Evolutionary conservation across 2,888 invertebrate genomes (phyloP), one percentile per base, ranked within the genome.

Genomic region (Trissonchulus sp.): DNA sequence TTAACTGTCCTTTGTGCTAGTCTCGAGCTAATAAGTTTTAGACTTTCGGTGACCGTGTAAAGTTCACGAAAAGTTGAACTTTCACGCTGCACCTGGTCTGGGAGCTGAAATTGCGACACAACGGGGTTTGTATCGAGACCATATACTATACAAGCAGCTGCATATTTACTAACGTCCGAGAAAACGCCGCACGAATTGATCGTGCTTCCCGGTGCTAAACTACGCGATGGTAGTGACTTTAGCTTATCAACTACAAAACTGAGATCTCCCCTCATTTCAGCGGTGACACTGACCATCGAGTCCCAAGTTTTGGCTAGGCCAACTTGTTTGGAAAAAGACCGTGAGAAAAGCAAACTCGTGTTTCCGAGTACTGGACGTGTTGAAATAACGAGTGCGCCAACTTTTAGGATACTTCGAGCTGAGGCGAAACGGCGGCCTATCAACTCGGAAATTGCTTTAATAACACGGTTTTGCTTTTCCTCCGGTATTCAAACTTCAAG

Each of bases 21-120:
- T 8, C 8, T 15, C 8, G 48, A 8, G 8, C 23, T 8, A 23
- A 48, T 15, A 23, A 8, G 8, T 48, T 15, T 48, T 23, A 48
- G 48, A 15, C 8, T 15, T 23, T 48, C 8, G 48, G 23, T 8
- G 23, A 48, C 30, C 8, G 65, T 28, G 15, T 34, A 65, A 28
- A 65, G 65, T 34, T 65, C 65, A 65, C 65, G 65, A 28, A 15
- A 34, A 15, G 65, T 65, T 15, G 65, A 65, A 28, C 65, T 65
- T 18, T 15, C 8, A 8, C 30, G 15, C 3, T 8, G 30, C 8
- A 65, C 34, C 3, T 8, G n/a, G n/a, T 15, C 8, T 15, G 65
- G 65, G n/a, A 65, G n/a, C 30, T 65, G 8, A 65, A 65, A 65
- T 15, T 8, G 8, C 8, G 65, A 8, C 15, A 65, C 65, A 8